Conservation (phyloP, 1,140 invertebrate genomes). For the Bombus ignitus region DNA sequence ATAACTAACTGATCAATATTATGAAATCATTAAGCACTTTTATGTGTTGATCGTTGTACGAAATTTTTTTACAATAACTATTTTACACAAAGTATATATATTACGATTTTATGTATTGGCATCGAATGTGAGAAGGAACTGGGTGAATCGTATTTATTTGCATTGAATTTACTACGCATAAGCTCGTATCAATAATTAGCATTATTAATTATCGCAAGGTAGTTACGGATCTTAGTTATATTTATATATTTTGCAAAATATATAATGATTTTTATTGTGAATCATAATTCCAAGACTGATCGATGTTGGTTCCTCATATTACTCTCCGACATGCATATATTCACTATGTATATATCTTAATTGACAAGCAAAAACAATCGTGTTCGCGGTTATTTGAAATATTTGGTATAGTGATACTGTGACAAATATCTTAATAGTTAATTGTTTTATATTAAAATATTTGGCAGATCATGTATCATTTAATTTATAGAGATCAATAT, state of each 20-base stretch:
- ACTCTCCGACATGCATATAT: slow-evolving; percentile 60
- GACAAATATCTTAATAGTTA: slow-evolving; percentile 23
- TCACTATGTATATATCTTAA: background rate
- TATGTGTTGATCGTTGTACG: slow-evolving; percentile 74
- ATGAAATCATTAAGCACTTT: slow-evolving; percentile 70
- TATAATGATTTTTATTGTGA: slow-evolving; percentile 77
- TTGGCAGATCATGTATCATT: background rate
- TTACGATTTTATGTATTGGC: slow-evolving; percentile 61
- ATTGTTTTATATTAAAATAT: slow-evolving; percentile 33
- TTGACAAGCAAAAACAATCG: background rate
- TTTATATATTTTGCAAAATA: slow-evolving; percentile 79
- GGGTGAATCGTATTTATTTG: slow-evolving; percentile 59
- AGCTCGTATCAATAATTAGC: slow-evolving; percentile 69
- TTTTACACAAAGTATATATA: slow-evolving; percentile 70
- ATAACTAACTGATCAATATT: slow-evolving; percentile 73
- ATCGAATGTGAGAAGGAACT: slow-evolving; percentile 57
- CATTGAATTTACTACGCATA: slow-evolving; percentile 56
- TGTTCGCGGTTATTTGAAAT: background rate
- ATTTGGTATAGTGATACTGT: slow-evolving; percentile 12
- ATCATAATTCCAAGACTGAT: slow-evolving; percentile 80
- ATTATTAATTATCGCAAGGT: slow-evolving; percentile 70
- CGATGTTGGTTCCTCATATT: slow-evolving; percentile 78
- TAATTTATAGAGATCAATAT: slow-evolving; percentile 37
- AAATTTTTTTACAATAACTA: slow-evolving; percentile 74
- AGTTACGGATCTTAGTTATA: slow-evolving; percentile 78